Evolutionary conservation across 2,797 vertebrate species (phyloP), one percentile per base, ranked within the genome.

Genomic region (Phalloptychus januarius): DNA sequence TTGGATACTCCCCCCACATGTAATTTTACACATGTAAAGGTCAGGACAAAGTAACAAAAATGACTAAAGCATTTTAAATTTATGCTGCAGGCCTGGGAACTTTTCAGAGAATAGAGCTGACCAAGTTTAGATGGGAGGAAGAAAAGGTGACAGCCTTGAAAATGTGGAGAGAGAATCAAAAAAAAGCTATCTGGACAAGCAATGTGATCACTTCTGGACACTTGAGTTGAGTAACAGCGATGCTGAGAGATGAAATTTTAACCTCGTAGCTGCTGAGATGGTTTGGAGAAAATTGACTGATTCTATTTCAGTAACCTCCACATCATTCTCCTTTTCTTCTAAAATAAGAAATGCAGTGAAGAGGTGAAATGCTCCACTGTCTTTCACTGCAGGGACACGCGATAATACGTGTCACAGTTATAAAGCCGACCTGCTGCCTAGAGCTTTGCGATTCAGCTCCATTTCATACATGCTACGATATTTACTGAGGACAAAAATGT

Each of bases 71-170:
- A 40, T 67, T 40, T 67, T 65, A 65, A 36, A 11, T 23, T 20
- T 65, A 23, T 52, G 23, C 52, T 83, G 20, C 16, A 67, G 36
- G 36, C 63, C 63, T 44, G 4, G 52, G 77, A 84, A 83, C 85
- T 88, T 85, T 79, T 79, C 87, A 86, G 72, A 87, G 83, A 89
- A 92, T 83, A 84, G 88, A 76, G 78, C 83, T 79, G 86, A 89
- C 79, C 69, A 69, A 77, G 72, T 88, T 89, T 75, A 70, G 81
- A 82, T 84, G 86, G 84, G 67, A 58, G 74, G 77, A 80, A 80
- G 79, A 80, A 72, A 87, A 88, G 81, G 81, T 83, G 82, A 89
- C 88, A 88, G 81, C 63, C 85, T 61, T 82, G 83, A 84, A 80
- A 86, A 78, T 16, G 42, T 65, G 18, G 81, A 76, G 78, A 75